Evolutionary conservation across 2,888 invertebrate genomes (phyloP), one percentile per base, ranked within the genome.

Genomic region (Meandrusa payeni): DNA sequence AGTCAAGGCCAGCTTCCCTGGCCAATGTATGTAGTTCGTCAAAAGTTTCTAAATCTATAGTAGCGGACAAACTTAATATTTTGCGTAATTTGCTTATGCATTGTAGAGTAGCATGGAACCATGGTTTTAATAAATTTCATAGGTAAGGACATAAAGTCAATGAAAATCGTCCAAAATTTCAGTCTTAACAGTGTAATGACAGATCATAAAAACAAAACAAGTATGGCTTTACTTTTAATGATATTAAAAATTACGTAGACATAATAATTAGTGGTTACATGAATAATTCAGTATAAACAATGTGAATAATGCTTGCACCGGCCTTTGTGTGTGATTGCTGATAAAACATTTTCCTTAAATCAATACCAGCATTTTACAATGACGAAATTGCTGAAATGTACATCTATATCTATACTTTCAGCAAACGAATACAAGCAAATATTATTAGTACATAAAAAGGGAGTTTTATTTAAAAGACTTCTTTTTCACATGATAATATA

Each of bases 261-360:
- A 83, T 79, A 79, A 77, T 82, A 83, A 83, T 80, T 83, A 78
- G 69, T 76, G 85, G 86, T 85, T 86, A 86, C 81, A 87, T 83
- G 70, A 76, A 78, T 81, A 76, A 75, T 77, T 78, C 77, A 77
- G 75, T 85, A 82, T 83, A 85, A 82, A 85, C 81, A 85, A 76
- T 72, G 74, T 73, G 69, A 76, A 67, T 65, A 73, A 76, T 75
- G 74, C 69, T 76, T 70, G 71, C 70, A 73, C 69, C 80, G 77
- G 76, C 73, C 56, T 53, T 70, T 61, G 56, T 63, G 53, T 67
- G 68, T 67, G 62, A 69, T 73, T 57, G 70, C 69, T 70, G 71
- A 76, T 62, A 67, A 64, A 74, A 74, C 66, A 76, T 71, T 76
- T 67, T 64, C 61, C 71, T 71, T 74, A 69, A 65, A 67, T 66